Evolutionary conservation across 1,140 invertebrate genomes (phyloP).

Genomic region (Octopus bimaculoides): DNA sequence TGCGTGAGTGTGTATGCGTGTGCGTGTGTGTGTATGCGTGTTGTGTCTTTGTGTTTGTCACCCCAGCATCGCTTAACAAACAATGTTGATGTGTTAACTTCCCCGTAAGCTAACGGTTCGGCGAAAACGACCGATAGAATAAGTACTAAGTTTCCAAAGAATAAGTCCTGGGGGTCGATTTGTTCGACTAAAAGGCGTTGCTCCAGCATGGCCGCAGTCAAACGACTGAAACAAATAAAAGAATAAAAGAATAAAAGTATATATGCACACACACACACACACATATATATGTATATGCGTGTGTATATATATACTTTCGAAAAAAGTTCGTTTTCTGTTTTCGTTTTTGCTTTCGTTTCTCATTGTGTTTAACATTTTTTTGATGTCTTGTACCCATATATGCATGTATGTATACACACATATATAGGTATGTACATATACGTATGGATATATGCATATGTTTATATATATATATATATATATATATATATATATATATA

Average conservation of each 20-base stretch:
- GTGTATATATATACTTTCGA: too few relatives aligned
- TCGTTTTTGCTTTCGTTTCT: too few relatives aligned
- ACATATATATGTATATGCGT: too few relatives aligned
- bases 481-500: too few relatives aligned
- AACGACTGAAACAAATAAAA: neutral
- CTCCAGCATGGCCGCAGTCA: neutral
- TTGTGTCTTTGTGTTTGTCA: neutral
- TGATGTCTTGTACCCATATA: too few relatives aligned
- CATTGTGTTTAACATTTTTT: too few relatives aligned
- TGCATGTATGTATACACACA: too few relatives aligned
- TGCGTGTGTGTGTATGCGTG: neutral
- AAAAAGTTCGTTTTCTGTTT: too few relatives aligned
- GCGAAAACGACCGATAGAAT: neutral
- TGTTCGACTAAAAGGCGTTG: neutral
- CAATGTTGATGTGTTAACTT: neutral
- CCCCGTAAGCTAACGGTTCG: neutral
- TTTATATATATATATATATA: too few relatives aligned
- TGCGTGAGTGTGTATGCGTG: neutral
- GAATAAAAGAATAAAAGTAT: neutral
- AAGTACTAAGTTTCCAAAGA: neutral
- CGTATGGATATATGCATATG: too few relatives aligned
- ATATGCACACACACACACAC: too few relatives aligned
- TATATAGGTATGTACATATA: too few relatives aligned
- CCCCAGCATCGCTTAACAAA: neutral
- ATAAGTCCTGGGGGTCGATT: neutral